A percentile compares a stretch with the other conserved stretches of the same genome.
Evolutionary conservation across 2,113 vertebrate species (phyloP).

Genomic region (Hemibagrus wyckioides): DNA sequence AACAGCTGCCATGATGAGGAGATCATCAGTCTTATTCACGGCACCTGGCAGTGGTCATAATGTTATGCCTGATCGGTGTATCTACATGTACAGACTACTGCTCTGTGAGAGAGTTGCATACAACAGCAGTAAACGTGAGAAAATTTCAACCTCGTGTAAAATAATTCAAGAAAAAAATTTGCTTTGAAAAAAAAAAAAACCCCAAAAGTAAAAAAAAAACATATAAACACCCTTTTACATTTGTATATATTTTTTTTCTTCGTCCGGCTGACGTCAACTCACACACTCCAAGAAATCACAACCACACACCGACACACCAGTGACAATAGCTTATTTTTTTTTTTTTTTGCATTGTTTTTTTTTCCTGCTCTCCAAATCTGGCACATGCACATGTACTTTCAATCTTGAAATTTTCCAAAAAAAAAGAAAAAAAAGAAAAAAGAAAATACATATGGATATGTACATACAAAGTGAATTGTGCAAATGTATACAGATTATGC

Average conservation of each 20-base stretch:
- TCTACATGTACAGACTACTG: background rate
- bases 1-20: no score
- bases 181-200: background rate
- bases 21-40: no score
- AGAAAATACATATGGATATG: constrained; percentile 67
- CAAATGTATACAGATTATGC: constrained; percentile 79
- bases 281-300: constrained; percentile 60
- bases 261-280: background rate
- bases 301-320: constrained; percentile 50
- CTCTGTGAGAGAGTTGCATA: background rate
- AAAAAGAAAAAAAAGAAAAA: constrained; percentile 50
- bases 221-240: constrained; percentile 44
- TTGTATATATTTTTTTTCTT: constrained; percentile 11
- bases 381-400: constrained; percentile 69
- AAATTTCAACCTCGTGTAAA: background rate
- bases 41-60: no score
- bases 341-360: constrained; percentile 62
- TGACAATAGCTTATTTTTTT: constrained; percentile 62
- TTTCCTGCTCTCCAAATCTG: constrained; percentile 68
- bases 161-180: background rate
- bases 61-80: no score
- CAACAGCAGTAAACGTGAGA: no score
- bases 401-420: constrained; percentile 66
- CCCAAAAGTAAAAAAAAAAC: background rate
- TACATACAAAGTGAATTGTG: constrained; percentile 79